These are phyloP conservation scores for Chironex yamaguchii DNA, from an alignment of 30 jellyfish, hydroid and myxozoan species.

Conservation along the genomic window DNA sequence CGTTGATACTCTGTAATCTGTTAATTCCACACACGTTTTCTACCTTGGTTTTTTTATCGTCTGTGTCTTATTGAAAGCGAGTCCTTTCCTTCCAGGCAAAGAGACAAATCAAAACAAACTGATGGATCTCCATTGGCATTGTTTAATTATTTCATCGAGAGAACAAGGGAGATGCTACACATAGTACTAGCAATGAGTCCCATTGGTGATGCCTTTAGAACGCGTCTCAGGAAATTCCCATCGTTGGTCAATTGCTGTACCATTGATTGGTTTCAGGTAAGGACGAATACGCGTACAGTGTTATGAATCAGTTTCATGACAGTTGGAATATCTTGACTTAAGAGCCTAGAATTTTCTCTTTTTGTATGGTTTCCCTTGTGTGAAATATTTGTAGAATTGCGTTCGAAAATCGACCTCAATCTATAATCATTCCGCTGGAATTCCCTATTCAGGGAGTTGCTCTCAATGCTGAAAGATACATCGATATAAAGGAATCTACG, in stretches of 20 bases:
- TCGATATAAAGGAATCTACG: too few species aligned
- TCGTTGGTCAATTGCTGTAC: conserved; percentile 95
- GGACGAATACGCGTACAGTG: not conserved
- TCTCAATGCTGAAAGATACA: too few species aligned
- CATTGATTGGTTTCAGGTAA: conserved; percentile 97
- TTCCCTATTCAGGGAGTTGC: too few species aligned
- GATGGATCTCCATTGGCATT: conserved; percentile 98
- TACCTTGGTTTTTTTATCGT: too few species aligned
- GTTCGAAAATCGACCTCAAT: too few species aligned
- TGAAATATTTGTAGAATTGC: not conserved
- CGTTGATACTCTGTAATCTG: too few species aligned
- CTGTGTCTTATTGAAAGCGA: too few species aligned
- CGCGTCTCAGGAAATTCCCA: conserved; percentile 93
- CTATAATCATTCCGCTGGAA: too few species aligned
- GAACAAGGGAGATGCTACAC: conserved; percentile 97
- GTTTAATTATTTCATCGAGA: conserved; percentile 85
- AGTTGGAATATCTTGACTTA: not conserved
- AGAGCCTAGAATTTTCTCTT: not conserved
- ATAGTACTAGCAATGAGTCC: conserved; percentile 99
- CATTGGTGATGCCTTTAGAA: conserved; percentile 97
- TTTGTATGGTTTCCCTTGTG: not conserved
- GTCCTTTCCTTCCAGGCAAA: conserved; percentile 69
- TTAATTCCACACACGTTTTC: too few species aligned
- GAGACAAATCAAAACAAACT: conserved; percentile 91
- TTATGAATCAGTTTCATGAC: not conserved